Conservation (phyloP, 2,888 invertebrate species). For the Leptothorax acervorum region DNA sequence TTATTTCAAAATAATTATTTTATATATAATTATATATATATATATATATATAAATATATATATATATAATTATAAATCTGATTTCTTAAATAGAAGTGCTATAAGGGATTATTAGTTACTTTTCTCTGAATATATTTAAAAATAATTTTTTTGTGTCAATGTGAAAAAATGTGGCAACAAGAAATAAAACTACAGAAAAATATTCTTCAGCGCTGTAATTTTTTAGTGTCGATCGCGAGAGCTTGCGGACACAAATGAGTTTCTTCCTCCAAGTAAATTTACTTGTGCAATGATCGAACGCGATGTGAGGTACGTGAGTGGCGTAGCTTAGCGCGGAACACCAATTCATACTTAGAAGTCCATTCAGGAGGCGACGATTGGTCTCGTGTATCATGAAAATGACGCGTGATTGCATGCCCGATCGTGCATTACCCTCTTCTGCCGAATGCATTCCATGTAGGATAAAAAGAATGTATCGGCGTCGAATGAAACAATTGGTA, state of each 20-base stretch:
- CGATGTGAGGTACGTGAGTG: constrained; percentile 13
- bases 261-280: constrained; percentile 14
- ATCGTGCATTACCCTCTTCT: constrained; percentile 12
- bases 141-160: not conserved
- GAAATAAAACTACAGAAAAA: not conserved
- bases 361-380: constrained; percentile 36
- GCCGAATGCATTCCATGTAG: not conserved
- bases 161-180: not conserved
- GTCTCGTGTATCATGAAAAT: constrained; percentile 9
- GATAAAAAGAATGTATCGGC: not conserved
- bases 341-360: constrained; percentile 31
- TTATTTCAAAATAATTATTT: constrained; percentile 11
- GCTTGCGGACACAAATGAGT: constrained; percentile 7
- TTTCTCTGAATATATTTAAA: not conserved
- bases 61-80: not conserved
- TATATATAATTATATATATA: too few species aligned
- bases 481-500: not conserved
- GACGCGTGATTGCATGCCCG: not conserved
- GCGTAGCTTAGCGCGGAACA: constrained; percentile 1
- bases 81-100: not conserved
- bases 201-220: not conserved
- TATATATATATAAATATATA: too few species aligned
- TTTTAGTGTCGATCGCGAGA: not conserved
- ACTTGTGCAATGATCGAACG: constrained; percentile 12
- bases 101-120: not conserved